Conservation (phyloP, 2,888 invertebrate species). For the Heliconius aoede region DNA sequence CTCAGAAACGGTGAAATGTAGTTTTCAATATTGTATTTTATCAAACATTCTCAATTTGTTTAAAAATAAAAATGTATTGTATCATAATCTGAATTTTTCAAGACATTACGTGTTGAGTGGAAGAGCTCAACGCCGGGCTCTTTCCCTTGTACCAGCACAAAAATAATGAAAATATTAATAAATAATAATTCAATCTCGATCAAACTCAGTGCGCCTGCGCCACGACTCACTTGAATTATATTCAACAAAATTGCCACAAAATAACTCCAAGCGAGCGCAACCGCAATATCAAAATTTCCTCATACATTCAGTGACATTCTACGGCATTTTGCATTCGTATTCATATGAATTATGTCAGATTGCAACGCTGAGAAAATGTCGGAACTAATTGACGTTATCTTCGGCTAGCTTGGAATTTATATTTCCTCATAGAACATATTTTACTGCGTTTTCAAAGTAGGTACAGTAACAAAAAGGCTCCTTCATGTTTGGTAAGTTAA, state of each 20-base stretch:
- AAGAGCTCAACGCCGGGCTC: too few species aligned
- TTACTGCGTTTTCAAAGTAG: constrained; percentile 1
- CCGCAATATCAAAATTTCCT: constrained; percentile 18
- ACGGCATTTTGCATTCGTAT: constrained; percentile 22
- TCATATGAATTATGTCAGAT: constrained; percentile 26
- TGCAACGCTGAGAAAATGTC: constrained; percentile 24
- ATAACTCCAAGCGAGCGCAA: too few species aligned
- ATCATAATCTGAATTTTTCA: neutral
- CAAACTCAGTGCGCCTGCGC: neutral
- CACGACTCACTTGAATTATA: neutral
- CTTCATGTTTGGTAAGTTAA: neutral
- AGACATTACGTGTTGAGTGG: too few species aligned
- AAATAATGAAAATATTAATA: too few species aligned
- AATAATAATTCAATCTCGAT: neutral
- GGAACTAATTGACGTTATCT: constrained; percentile 26
- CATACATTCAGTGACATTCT: constrained; percentile 5
- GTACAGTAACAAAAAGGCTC: too few species aligned
- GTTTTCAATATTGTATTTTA: too few species aligned
- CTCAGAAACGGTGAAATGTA: too few species aligned
- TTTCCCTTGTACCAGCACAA: too few species aligned
- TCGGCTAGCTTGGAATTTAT: neutral
- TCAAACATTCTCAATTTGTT: too few species aligned
- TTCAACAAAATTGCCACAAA: neutral
- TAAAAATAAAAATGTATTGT: too few species aligned
- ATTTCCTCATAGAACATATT: neutral